phyloP scores from a whole-genome alignment of 2,888 invertebrate species.

The Polyploca ridens region DNA sequence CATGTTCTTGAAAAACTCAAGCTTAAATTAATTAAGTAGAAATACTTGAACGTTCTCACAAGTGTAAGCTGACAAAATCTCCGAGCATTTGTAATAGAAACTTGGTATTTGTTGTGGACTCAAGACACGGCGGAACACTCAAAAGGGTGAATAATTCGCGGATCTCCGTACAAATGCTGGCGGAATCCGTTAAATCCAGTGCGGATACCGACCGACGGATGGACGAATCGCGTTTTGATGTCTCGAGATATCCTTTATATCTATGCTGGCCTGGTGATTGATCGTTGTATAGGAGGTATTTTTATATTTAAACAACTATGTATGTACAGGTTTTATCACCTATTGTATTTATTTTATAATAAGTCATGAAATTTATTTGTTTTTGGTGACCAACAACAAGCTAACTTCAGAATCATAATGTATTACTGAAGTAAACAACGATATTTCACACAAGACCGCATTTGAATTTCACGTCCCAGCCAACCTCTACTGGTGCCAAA shows the following conservation, averaged over 20 bases:
- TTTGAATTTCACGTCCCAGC: background rate
- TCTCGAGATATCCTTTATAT: constrained; percentile 42
- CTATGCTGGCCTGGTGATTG: constrained; percentile 43
- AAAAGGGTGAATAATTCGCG: constrained; percentile 77
- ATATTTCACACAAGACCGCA: background rate
- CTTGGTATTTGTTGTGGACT: constrained; percentile 39
- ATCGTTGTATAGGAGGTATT: constrained; percentile 32
- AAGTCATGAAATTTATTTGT: too few species aligned
- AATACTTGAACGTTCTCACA: background rate
- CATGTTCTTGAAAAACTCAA: background rate
- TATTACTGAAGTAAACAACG: background rate
- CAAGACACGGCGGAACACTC: constrained; percentile 17
- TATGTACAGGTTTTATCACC: too few species aligned
- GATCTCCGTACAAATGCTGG: constrained; percentile 56
- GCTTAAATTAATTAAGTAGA: background rate
- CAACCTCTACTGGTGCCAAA: constrained; percentile 10
- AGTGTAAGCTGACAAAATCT: constrained; percentile 18
- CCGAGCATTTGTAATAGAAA: constrained; percentile 55
- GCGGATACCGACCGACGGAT: constrained; percentile 39
- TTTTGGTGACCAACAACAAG: too few species aligned
- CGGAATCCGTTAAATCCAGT: constrained; percentile 68
- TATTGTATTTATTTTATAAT: too few species aligned
- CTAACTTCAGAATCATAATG: too few species aligned
- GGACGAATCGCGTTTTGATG: constrained; percentile 58
- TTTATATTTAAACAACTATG: background rate